phyloP scores from a whole-genome alignment of 2,113 vertebrate genomes.

The Psilopogon haemacephalus region DNA sequence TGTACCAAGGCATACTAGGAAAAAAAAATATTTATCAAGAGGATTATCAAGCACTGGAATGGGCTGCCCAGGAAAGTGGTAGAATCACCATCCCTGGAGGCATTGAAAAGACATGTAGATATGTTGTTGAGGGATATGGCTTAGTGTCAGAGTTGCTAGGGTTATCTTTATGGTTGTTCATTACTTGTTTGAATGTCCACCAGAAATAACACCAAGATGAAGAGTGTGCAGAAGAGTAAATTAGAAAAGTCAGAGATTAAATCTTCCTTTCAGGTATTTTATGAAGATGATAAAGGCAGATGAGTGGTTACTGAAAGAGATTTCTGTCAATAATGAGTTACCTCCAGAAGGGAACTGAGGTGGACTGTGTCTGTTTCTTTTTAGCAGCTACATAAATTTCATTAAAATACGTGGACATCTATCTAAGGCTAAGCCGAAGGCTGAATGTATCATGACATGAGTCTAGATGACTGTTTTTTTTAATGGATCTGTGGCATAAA shows the following conservation, averaged over 20 bases:
- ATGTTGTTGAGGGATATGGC: too few species aligned
- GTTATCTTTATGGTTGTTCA: background rate
- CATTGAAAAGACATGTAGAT: too few species aligned
- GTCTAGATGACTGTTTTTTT: background rate
- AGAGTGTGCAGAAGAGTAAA: background rate
- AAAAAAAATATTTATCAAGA: too few species aligned
- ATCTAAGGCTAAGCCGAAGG: background rate
- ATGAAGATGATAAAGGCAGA: background rate
- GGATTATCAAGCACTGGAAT: too few species aligned
- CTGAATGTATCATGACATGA: background rate
- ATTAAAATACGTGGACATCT: background rate
- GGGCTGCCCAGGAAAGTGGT: too few species aligned
- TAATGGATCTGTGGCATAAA: background rate
- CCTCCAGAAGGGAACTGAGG: background rate
- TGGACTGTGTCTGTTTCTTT: background rate
- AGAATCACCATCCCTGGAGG: too few species aligned
- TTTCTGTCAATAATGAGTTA: background rate
- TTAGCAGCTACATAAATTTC: background rate
- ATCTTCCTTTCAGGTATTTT: background rate
- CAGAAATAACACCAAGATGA: background rate
- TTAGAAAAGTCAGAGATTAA: background rate
- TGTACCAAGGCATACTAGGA: too few species aligned
- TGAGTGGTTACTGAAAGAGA: background rate
- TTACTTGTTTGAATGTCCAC: background rate
- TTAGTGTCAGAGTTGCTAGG: too few species aligned